Base-by-base conservation (phyloP, 2,888 invertebrate species). In the Lasioglossum morio region DNA sequence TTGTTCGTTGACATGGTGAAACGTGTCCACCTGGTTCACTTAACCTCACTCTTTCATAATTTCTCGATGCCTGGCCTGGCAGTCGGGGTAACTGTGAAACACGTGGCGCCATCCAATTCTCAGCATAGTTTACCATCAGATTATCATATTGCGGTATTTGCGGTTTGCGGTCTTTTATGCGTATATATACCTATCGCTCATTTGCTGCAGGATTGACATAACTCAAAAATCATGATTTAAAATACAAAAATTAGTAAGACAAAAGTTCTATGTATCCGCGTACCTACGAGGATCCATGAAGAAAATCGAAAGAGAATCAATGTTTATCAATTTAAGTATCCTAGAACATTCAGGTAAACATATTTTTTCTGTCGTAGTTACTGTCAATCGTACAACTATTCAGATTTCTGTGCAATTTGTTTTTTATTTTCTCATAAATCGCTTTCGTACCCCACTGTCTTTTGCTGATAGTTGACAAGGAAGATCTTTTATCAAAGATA, bases 1-100 rank as follows among this genome's bases (percentile, higher is more conserved):
- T 89, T 89, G n/a, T 82, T 85, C 63, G 87, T 90, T 89, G 92
- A 92, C 93, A 93, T 93, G 78, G 82, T 90, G 87, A 53, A 86
- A 87, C 79, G 86, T 87, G 87, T 30, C 10, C 34, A 60, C 60
- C 72, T 73, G 53, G n/a, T 76, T 73, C 72, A 70, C n/a, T 76
- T 79, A 88, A 89, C 89, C 89, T 89, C 80, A 87, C 87, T 84
- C 57, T 79, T 77, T 12, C 75, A 81, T 77, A 73, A 80, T 84
- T 37, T 43, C 86, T 23, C 14, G 63, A 63, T 79, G 78, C 66
- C 48, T 76, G 60, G 63, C 2, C 37, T 37, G 43, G 43, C 27
- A 77, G 40, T 40, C 48, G 30, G 46, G 34, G 69, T 72, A 63
- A 63, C 37, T 27, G 66, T 27, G 74, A 85, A 83, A 60, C 80